Percentiles rank a stretch among this genome's conserved stretches.
Evolutionary conservation across 2,888 invertebrate species (phyloP).

Genomic region (Yponomeuta sedellus): DNA sequence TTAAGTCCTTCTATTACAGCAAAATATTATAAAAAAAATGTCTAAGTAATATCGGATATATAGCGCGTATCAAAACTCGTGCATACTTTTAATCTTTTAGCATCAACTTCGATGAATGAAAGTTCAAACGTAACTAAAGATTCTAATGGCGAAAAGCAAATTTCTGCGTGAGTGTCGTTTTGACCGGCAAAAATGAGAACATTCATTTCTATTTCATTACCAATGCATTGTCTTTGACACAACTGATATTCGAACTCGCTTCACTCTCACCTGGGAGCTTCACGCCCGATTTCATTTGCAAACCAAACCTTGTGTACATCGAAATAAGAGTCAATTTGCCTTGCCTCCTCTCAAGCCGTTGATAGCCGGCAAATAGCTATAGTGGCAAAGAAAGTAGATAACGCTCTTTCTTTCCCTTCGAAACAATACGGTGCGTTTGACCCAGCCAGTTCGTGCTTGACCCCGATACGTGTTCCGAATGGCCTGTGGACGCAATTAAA

Average conservation of each 20-base stretch:
- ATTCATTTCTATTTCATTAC: neutral
- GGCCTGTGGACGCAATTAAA: neutral
- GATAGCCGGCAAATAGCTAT: neutral
- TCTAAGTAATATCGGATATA: no score
- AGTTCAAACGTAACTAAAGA: no score
- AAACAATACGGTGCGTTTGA: slow-evolving; percentile 16
- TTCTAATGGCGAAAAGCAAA: no score
- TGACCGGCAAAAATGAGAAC: neutral
- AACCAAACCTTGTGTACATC: neutral
- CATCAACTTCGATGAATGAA: no score
- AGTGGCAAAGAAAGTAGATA: slow-evolving; percentile 19
- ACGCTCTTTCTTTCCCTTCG: slow-evolving; percentile 13
- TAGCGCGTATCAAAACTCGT: no score
- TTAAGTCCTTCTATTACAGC: no score
- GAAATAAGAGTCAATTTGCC: neutral
- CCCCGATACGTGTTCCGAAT: slow-evolving; percentile 20
- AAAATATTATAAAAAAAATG: no score
- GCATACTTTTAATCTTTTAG: no score
- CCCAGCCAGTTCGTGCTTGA: slow-evolving; percentile 22
- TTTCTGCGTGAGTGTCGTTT: neutral
- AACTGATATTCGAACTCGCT: neutral
- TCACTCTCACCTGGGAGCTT: neutral
- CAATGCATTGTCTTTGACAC: neutral
- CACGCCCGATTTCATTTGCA: neutral
- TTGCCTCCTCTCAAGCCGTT: neutral